Evolutionary conservation across 1,140 invertebrate genomes (phyloP).

Genomic region (Zaprionus africanus): DNA sequence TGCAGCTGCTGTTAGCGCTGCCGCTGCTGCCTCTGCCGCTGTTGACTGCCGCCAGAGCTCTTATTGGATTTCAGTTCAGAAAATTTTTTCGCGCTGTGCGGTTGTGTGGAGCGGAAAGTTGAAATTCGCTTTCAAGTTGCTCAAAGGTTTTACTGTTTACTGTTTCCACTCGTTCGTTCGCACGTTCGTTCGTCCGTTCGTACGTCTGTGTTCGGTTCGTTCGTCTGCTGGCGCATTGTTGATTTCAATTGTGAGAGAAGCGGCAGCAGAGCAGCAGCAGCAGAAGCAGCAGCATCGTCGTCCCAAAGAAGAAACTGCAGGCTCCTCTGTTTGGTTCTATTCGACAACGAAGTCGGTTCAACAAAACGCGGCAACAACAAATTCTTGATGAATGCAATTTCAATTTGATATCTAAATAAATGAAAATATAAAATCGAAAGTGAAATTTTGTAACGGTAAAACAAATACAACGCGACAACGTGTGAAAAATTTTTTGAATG

Average conservation of each 20-base stretch:
- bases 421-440: constrained; percentile 64
- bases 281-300: constrained; percentile 22
- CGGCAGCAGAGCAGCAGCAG: constrained; percentile 44
- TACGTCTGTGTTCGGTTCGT: constrained; percentile 9
- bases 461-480: constrained; percentile 61
- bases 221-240: constrained; percentile 58
- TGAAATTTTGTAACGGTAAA: constrained; percentile 77
- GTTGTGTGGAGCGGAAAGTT: constrained; percentile 73
- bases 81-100: constrained; percentile 67
- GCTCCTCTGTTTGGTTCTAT: constrained; percentile 34
- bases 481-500: constrained; percentile 66
- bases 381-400: constrained; percentile 38
- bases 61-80: constrained; percentile 66
- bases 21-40: constrained; percentile 41
- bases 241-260: constrained; percentile 61
- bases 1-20: constrained; percentile 58
- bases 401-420: constrained; percentile 27
- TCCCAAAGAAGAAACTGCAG: constrained; percentile 39
- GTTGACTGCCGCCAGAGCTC: constrained; percentile 39
- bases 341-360: constrained; percentile 26
- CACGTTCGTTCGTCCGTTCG: constrained; percentile 34
- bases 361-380: constrained; percentile 43
- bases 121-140: constrained; percentile 65
- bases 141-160: constrained; percentile 56
- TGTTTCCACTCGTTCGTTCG: constrained; percentile 48